Percentiles rank a stretch among this genome's conserved stretches.
phyloP scores from a whole-genome alignment of 2,797 vertebrate genomes.

The Scomberomorus guttatus region DNA sequence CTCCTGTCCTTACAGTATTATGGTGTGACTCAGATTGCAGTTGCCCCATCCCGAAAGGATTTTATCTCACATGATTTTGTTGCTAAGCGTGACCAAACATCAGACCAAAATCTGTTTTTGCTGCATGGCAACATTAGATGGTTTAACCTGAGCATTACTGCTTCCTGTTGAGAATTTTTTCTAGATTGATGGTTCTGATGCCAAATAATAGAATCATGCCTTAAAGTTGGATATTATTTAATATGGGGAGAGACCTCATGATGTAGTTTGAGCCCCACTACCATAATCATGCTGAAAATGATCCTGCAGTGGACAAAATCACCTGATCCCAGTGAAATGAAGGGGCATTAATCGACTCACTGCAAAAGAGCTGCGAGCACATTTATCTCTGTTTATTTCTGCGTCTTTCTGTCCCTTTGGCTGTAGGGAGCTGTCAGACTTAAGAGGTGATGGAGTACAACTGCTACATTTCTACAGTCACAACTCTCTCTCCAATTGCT shows the following conservation, averaged over 20 bases:
- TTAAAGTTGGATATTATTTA: neutral
- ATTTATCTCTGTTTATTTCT: slow-evolving; percentile 23
- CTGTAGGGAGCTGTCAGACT: slow-evolving; percentile 26
- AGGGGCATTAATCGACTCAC: neutral
- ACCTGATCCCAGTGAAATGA: neutral
- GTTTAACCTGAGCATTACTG: neutral
- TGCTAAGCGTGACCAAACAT: slow-evolving; percentile 5
- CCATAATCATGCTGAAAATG: neutral
- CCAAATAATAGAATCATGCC: neutral
- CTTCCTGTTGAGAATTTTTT: neutral
- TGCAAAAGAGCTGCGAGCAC: slow-evolving; percentile 23
- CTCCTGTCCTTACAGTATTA: neutral
- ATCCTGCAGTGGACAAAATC: slow-evolving; percentile 19
- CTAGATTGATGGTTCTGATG: neutral
- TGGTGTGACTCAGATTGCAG: neutral
- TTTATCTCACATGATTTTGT: neutral
- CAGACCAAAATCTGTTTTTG: slow-evolving; percentile 2
- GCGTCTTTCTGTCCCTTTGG: slow-evolving; percentile 1
- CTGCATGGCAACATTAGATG: slow-evolving; percentile 7
- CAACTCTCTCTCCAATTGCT: slow-evolving; percentile 10
- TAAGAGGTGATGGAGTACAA: slow-evolving; percentile 24
- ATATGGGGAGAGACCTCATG: neutral
- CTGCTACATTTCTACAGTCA: slow-evolving; percentile 7
- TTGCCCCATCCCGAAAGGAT: neutral
- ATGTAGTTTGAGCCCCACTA: neutral